These are phyloP conservation scores for Linepithema humile DNA, from an alignment of 1,140 invertebrate species.

Conservation along the genomic window DNA sequence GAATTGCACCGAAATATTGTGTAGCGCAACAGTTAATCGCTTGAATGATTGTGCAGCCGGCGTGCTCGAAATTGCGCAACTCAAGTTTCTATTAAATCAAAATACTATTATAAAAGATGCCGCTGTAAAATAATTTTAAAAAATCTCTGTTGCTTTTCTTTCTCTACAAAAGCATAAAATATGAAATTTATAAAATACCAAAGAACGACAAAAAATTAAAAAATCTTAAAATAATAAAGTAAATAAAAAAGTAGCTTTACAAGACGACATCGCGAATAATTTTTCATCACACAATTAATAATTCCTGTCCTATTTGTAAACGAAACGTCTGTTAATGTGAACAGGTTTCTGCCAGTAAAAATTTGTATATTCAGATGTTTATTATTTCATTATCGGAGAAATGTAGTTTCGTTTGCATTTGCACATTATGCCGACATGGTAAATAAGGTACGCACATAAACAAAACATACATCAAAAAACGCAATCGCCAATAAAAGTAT, in stretches of 20 bases:
- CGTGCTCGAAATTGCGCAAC: slow-evolving; percentile 16
- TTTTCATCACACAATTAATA: not conserved
- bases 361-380: not conserved
- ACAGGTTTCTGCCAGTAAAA: not conserved
- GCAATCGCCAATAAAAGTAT: slow-evolving; percentile 2
- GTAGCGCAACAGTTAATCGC: not conserved
- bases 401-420: slow-evolving; percentile 42
- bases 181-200: not conserved
- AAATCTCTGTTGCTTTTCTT: not conserved
- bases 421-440: not conserved
- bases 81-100: not conserved
- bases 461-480: slow-evolving; percentile 22
- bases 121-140: not conserved
- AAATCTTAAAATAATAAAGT: not conserved
- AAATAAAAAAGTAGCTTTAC: not conserved
- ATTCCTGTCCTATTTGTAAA: not conserved
- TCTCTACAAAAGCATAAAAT: not conserved
- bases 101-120: not conserved
- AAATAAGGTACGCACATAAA: slow-evolving; percentile 6
- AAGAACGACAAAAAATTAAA: not conserved
- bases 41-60: slow-evolving; percentile 4
- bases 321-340: not conserved
- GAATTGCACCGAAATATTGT: slow-evolving; percentile 70
- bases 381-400: slow-evolving; percentile 21
- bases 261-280: not conserved